These are phyloP conservation scores for Dinothrombium tinctorium DNA, from an alignment of 1,140 invertebrate genomes.

Conservation along the genomic window DNA sequence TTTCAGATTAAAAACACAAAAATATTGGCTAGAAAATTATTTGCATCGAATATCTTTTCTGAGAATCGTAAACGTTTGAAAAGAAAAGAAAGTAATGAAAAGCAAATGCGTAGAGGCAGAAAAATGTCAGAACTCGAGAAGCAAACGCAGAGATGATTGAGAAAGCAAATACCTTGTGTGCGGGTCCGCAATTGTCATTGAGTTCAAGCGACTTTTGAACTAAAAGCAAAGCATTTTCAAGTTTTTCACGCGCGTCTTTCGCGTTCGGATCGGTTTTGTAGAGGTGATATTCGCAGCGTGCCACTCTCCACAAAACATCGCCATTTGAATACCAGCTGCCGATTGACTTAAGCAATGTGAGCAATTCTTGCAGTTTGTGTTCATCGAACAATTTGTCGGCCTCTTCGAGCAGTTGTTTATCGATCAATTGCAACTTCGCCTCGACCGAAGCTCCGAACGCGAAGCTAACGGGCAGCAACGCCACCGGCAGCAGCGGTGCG, in stretches of 20 bases:
- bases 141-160: no score
- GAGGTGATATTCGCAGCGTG: constrained; percentile 7
- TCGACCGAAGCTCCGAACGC: no score
- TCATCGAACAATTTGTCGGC: constrained; percentile 8
- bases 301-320: constrained; percentile 7
- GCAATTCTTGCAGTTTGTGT: constrained; percentile 1
- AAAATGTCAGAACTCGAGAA: no score
- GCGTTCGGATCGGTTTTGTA: neutral
- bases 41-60: no score
- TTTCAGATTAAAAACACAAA: no score
- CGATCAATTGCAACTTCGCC: no score
- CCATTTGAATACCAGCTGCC: constrained; percentile 1
- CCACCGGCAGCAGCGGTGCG: no score
- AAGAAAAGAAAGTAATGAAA: no score
- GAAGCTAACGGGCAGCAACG: no score
- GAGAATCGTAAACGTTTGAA: no score
- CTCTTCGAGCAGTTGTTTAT: neutral
- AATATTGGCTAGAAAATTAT: no score
- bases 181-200: constrained; percentile 4
- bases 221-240: neutral
- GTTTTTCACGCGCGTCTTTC: neutral
- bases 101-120: no score
- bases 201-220: constrained; percentile 4
- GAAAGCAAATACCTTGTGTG: constrained; percentile 9
- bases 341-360: constrained; percentile 1